Conservation (phyloP, 2,113 vertebrate genomes). For the Triplophysa rosa region DNA sequence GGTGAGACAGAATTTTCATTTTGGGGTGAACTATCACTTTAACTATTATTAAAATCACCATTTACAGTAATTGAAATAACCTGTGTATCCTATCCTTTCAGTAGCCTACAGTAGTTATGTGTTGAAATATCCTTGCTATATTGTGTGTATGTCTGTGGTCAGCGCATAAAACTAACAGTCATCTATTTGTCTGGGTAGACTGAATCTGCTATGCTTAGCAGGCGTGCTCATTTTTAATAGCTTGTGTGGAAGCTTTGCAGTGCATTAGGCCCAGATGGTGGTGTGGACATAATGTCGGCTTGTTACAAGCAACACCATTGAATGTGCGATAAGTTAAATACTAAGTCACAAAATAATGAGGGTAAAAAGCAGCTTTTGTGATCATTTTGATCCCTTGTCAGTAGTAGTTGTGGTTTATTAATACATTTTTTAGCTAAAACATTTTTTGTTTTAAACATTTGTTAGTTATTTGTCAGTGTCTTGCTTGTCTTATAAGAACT, state of each 20-base stretch:
- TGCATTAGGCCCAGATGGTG: not conserved
- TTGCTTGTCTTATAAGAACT: not conserved
- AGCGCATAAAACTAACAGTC: not conserved
- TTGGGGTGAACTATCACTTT: no score
- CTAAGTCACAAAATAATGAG: not conserved
- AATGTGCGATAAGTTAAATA: not conserved
- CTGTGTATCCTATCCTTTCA: not conserved
- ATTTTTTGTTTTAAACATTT: not conserved
- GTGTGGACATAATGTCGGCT: slow-evolving; percentile 8
- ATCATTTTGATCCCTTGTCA: not conserved
- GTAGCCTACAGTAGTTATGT: not conserved
- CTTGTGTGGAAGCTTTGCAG: slow-evolving; percentile 4
- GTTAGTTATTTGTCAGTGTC: not conserved
- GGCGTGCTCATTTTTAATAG: not conserved
- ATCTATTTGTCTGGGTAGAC: not conserved
- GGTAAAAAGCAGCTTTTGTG: not conserved
- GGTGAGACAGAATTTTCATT: no score
- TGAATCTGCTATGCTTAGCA: not conserved
- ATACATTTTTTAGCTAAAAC: not conserved
- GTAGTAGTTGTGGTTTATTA: not conserved
- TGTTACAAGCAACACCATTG: not conserved
- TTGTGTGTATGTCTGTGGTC: not conserved
- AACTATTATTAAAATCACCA: no score
- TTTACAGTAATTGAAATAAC: no score
- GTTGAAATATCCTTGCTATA: not conserved